Evolutionary conservation across 2,888 invertebrate genomes (phyloP).

Genomic region (Chydorus sphaericus): DNA sequence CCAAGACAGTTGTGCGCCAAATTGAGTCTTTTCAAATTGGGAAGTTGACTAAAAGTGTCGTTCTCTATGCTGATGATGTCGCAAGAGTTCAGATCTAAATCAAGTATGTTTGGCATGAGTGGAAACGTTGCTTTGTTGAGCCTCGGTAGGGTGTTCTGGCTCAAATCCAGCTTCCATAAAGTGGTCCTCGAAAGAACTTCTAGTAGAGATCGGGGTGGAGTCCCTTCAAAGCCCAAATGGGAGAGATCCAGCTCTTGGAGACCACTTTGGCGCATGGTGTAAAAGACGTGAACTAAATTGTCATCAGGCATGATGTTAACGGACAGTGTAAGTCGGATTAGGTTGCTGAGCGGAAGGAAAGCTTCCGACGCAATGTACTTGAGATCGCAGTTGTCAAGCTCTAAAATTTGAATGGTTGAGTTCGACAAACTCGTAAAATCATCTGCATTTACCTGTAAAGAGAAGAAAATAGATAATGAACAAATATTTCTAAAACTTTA

Average conservation of each 20-base stretch:
- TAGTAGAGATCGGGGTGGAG: slow-evolving; percentile 34
- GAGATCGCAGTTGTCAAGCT: slow-evolving; percentile 38
- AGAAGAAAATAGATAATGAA: no score
- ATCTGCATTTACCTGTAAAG: slow-evolving; percentile 26
- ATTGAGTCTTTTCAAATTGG: slow-evolving; percentile 36
- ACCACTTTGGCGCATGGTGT: slow-evolving; percentile 31
- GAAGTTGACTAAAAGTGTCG: slow-evolving; percentile 37
- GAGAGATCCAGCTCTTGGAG: slow-evolving; percentile 36
- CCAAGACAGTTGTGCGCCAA: slow-evolving; percentile 39
- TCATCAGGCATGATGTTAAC: slow-evolving; percentile 38
- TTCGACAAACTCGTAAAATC: slow-evolving; percentile 37
- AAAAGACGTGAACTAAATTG: slow-evolving; percentile 33
- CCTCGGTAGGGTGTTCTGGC: slow-evolving; percentile 41
- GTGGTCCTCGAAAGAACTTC: slow-evolving; percentile 37
- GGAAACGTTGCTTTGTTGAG: slow-evolving; percentile 38
- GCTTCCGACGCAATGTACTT: slow-evolving; percentile 38
- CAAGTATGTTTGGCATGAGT: slow-evolving; percentile 37
- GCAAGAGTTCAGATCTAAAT: slow-evolving; percentile 40
- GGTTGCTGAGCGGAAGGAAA: slow-evolving; percentile 33
- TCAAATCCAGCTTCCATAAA: slow-evolving; percentile 34
- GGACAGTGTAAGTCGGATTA: slow-evolving; percentile 36
- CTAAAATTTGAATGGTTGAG: slow-evolving; percentile 32
- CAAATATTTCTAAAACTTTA: no score
- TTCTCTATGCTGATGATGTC: slow-evolving; percentile 34
- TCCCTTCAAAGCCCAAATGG: slow-evolving; percentile 38